Percentiles rank a stretch among this genome's conserved stretches.
These are phyloP conservation scores for Poliocrania exsul DNA, from an alignment of 2,797 vertebrate species.

Conservation along the genomic window DNA sequence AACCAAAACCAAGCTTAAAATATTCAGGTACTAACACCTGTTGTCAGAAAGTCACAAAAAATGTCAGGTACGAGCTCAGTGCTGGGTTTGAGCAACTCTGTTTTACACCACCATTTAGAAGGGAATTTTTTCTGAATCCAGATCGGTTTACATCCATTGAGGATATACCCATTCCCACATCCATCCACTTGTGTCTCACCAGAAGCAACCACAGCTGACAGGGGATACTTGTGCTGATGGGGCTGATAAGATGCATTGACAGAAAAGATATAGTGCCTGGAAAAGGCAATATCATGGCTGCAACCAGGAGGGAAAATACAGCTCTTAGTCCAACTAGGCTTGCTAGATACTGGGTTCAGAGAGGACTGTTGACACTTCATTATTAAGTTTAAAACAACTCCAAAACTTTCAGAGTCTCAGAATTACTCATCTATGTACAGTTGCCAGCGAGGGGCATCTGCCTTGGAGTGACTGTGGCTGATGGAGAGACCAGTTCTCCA, in stretches of 20 bases:
- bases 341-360: background rate
- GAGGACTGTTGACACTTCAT: background rate
- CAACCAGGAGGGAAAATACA: background rate
- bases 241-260: background rate
- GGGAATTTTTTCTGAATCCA: background rate
- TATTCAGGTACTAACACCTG: background rate
- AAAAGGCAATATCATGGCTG: background rate
- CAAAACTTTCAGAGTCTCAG: background rate
- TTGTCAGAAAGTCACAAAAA: background rate
- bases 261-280: background rate
- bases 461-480: background rate
- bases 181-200: background rate
- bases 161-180: background rate
- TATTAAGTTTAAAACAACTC: background rate
- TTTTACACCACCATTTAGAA: background rate
- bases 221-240: background rate
- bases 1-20: background rate
- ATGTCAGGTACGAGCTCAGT: background rate
- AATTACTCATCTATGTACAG: background rate
- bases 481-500: background rate
- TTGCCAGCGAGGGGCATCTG: background rate
- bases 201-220: background rate
- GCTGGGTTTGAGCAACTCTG: background rate
- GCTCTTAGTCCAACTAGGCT: background rate
- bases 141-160: background rate